Conservation (phyloP, 2,888 invertebrate genomes). For the Plutella xylostella region DNA sequence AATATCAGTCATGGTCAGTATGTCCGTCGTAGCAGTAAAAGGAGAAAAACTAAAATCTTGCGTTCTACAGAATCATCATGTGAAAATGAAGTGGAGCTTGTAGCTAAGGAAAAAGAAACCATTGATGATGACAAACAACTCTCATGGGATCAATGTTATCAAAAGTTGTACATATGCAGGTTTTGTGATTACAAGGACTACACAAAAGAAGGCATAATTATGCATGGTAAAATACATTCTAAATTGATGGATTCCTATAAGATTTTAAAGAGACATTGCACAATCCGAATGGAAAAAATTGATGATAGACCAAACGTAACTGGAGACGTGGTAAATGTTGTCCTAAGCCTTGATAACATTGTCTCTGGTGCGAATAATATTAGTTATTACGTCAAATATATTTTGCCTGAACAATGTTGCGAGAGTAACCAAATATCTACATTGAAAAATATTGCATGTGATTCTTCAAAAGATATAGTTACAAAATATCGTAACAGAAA, state of each 20-base stretch:
- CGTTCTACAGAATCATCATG: too few species aligned
- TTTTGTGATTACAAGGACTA: conserved; percentile 15
- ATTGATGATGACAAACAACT: neutral
- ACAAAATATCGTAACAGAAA: too few species aligned
- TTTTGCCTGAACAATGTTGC: conserved; percentile 15
- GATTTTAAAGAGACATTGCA: conserved; percentile 28
- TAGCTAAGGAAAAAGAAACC: too few species aligned
- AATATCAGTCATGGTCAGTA: too few species aligned
- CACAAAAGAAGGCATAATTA: conserved; percentile 17
- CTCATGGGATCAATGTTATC: conserved; percentile 14
- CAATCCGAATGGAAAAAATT: conserved; percentile 32
- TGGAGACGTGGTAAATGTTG: conserved; percentile 29
- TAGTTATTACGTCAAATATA: conserved; percentile 32
- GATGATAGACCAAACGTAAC: conserved; percentile 38
- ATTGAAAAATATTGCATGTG: too few species aligned
- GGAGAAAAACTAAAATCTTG: neutral
- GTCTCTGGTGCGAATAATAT: conserved; percentile 24
- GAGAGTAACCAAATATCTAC: neutral
- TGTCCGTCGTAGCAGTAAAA: neutral
- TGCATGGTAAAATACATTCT: conserved; percentile 24
- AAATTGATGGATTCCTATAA: conserved; percentile 22
- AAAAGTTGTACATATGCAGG: conserved; percentile 16
- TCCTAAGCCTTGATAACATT: conserved; percentile 30
- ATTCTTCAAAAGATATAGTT: too few species aligned
- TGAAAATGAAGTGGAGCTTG: too few species aligned